These are phyloP conservation scores for Echinops telfairi DNA, from an alignment of 2,113 vertebrate species.

Conservation along the genomic window DNA sequence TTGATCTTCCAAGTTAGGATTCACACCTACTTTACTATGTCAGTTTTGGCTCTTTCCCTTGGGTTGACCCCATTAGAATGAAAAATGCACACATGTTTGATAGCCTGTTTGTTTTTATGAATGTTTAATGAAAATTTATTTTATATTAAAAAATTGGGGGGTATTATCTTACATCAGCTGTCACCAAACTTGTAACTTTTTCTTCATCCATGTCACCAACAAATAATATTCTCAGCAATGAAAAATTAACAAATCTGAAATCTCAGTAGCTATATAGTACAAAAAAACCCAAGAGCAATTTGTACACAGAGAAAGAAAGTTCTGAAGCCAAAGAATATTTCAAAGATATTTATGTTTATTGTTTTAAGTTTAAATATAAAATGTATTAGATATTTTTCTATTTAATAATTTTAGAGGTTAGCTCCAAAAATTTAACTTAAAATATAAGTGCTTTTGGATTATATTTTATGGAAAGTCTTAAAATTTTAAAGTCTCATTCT, in stretches of 20 bases:
- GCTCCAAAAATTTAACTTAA: conserved; percentile 55
- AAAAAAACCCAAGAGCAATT: background rate
- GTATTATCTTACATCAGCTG: background rate
- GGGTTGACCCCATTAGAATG: background rate
- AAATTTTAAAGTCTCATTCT: conserved; percentile 27
- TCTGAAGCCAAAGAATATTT: conserved; percentile 42
- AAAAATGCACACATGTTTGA: background rate
- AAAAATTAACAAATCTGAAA: background rate
- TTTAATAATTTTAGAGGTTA: conserved; percentile 60
- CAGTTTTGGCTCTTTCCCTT: conserved; percentile 2
- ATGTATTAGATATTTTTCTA: conserved; percentile 28
- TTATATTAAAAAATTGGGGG: background rate
- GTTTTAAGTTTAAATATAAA: conserved; percentile 71
- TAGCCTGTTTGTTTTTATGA: background rate
- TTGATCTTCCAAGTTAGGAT: conserved; percentile 7
- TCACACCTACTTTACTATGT: background rate
- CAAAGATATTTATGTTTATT: conserved; percentile 63
- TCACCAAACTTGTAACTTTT: background rate
- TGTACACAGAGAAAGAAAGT: conserved; percentile 9
- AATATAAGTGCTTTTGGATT: conserved; percentile 32
- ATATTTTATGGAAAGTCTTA: conserved; percentile 51
- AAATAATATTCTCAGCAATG: background rate
- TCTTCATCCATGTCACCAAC: background rate
- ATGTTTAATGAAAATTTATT: background rate
- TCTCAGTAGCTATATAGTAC: background rate